A percentile compares a stretch with the other conserved stretches of the same genome.
Evolutionary conservation across 1,140 invertebrate species (phyloP).

Genomic region (Rhizoglyphus robini): DNA sequence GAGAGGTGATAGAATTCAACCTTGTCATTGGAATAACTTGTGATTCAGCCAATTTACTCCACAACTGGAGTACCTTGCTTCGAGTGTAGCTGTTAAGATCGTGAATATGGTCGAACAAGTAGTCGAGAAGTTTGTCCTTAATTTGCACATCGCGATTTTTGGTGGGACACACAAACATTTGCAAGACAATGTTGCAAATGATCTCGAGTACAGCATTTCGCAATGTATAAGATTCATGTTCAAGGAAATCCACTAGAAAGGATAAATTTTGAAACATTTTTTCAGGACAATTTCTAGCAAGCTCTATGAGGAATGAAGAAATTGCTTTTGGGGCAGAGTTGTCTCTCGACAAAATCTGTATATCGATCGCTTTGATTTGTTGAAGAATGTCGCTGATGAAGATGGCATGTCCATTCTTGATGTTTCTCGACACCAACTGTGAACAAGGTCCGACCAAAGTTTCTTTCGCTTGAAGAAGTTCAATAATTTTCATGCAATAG

Average conservation of each 20-base stretch:
- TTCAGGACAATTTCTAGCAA: conserved; percentile 48
- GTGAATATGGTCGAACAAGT: conserved; percentile 61
- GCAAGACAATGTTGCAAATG: conserved; percentile 55
- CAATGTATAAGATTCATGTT: conserved; percentile 54
- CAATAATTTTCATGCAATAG: conserved; percentile 24
- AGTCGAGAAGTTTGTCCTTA: conserved; percentile 55
- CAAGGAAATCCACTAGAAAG: conserved; percentile 42
- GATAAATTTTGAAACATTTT: conserved; percentile 48
- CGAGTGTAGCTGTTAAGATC: conserved; percentile 68
- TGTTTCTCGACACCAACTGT: conserved; percentile 48
- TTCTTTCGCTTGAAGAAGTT: conserved; percentile 59
- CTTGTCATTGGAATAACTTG: conserved; percentile 53
- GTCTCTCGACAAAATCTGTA: conserved; percentile 38
- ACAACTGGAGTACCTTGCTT: conserved; percentile 56
- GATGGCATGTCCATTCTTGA: conserved; percentile 45
- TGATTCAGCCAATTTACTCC: conserved; percentile 53
- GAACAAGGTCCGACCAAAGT: conserved; percentile 51
- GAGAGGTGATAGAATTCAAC: conserved; percentile 47
- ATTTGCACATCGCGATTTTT: conserved; percentile 46
- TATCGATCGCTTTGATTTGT: conserved; percentile 49
- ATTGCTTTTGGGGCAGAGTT: conserved; percentile 46
- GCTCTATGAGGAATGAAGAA: conserved; percentile 51
- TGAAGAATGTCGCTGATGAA: conserved; percentile 53
- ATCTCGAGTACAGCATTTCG: conserved; percentile 64
- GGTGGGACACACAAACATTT: conserved; percentile 53